Base-by-base conservation (phyloP, 35 echinoderm and acorn worm genomes). In the Hemicentrotus pulcherrimus region DNA sequence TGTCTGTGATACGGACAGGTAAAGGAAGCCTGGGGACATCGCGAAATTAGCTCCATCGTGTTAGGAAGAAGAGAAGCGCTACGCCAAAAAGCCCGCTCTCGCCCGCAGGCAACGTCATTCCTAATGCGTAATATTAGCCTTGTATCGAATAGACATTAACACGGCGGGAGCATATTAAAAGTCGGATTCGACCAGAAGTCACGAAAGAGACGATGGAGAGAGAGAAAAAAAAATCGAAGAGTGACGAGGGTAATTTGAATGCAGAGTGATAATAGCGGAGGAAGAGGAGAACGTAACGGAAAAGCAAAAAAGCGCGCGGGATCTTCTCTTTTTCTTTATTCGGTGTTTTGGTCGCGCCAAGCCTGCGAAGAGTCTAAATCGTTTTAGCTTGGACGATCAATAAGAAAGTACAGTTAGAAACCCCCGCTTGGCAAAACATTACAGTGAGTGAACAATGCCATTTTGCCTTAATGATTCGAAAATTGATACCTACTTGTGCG, bases 111-210 rank as follows among this genome's bases (percentile, higher is more conserved):
- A 46, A 93, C 91, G 28, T 47, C 32, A 93, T 47, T 93, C 91
- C 48, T 93, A 93, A 93, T 93, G 91, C 91, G 91, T 93, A 93
- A 93, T 93, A 93, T 93, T 93, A 93, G 91, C 91, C 91, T 93
- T 93, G 91, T 93, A 93, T 93, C 91, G 91, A 93, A 93, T 93
- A 93, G 91, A 93, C 91, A 47, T 93, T 93, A 93, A 93, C 91
- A 93, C 45, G 91, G 46, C 48, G 91, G 3, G 91, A 93, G 91
- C 91, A 93, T 93, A 93, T 93, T 93, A 93, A 93, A 93, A 93
- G 47, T 58, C 91, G 91, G 91, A 12, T 93, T 32, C 91, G 46
- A 93, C 48, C 32, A 90, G 88, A 78, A 78, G 65, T 78, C 65
- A 78, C 15, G 88, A 22, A n/a, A 19, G 46, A 90, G 88, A 47